phyloP scores from a whole-genome alignment of 2,797 vertebrate genomes.

The Nasua narica region DNA sequence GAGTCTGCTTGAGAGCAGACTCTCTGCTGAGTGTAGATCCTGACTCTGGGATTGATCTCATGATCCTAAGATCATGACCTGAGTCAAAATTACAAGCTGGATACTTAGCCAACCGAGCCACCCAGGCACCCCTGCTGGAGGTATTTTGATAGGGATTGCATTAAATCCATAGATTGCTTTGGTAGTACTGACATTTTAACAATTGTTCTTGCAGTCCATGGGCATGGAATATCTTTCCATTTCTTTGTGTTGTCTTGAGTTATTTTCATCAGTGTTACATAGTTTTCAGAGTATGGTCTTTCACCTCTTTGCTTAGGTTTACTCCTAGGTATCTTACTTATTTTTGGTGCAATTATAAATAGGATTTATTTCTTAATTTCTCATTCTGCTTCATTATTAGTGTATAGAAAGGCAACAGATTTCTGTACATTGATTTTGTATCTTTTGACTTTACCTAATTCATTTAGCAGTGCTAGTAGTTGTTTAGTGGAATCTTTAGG shows the following conservation, averaged over 20 bases:
- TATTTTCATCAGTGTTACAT: not conserved
- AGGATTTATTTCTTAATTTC: not conserved
- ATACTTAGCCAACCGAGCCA: not conserved
- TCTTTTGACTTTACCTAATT: not conserved
- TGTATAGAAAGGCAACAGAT: not conserved
- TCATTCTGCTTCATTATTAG: not conserved
- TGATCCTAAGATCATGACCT: too few species aligned
- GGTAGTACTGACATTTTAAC: not conserved
- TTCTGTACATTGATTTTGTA: not conserved
- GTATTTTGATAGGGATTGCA: not conserved
- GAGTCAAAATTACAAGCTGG: not conserved
- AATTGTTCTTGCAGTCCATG: not conserved
- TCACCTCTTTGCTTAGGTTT: not conserved
- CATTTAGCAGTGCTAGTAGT: not conserved
- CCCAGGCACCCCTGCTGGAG: not conserved
- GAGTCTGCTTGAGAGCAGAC: not conserved
- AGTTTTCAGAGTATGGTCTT: not conserved
- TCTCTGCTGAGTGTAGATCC: not conserved
- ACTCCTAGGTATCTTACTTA: not conserved
- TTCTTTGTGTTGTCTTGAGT: not conserved
- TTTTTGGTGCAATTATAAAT: not conserved
- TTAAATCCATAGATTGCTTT: not conserved
- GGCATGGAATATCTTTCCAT: not conserved
- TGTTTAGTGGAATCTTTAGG: not conserved
- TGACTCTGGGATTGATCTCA: not conserved